Evolutionary conservation across 92 coral and sea anemone genomes (phyloP), one percentile per base, ranked within the genome.

Genomic region (Ricordea florida): DNA sequence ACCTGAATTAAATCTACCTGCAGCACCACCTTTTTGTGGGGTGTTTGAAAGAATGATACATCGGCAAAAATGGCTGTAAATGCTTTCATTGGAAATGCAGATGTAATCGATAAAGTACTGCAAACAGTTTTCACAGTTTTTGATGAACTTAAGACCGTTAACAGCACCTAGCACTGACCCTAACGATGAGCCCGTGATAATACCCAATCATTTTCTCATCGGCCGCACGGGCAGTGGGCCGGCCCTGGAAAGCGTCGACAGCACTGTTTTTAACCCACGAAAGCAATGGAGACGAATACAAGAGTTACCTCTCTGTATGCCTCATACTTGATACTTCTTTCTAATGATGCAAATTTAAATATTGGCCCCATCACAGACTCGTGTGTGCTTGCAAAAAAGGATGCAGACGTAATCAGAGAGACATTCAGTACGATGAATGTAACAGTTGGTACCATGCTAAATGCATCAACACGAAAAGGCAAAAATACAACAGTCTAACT

Each of bases 21-120:
- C 49, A 3, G 84, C 72, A 25, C 88, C 92, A 6, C 85, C 81
- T 73, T 87, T 81, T 53, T 85, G 92, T 13, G 88, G 88, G 18
- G 88, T 70, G 10, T 55, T 60, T 36, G 92, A 80, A 27, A 34
- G 67, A 9, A 81, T 86, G 92, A 86, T 80, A 18, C 80, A 86
- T 33, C 92, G 11, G 81, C 92, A 0, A 81, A 86, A 69, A 25
- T 74, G 30, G 87, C 87, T 46, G 76, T 81, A 3, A 28, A 50
- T 3, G 80, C 85, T 16, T 49, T 83, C 6, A 22, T 83, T 30
- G 24, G 63, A 20, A 52, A 67, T n/a, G 84, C 79, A 66, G 87
- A 81, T 16, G 75, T 74, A 11, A 84, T 36, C 17, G 82, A 79
- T 24, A 78, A 80, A 60, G 83, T 72, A 42, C 51, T 80, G 26